Evolutionary conservation across 2,797 vertebrate genomes (phyloP).

Genomic region (Lepidocolaptes lacrymiger): DNA sequence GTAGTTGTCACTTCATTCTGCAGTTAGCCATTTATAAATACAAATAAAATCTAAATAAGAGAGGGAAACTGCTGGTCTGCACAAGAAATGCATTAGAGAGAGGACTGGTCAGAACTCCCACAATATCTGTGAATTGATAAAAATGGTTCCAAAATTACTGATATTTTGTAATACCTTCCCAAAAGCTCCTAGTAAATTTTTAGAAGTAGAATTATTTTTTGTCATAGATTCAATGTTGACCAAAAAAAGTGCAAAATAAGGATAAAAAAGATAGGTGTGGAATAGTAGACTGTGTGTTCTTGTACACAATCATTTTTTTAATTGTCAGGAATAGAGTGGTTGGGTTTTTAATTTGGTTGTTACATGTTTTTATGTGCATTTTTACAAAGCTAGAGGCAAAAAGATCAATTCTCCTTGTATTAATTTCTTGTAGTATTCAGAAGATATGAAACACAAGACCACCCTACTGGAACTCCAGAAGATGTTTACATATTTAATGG

Average conservation of each 20-base stretch:
- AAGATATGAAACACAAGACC: conserved; percentile 99
- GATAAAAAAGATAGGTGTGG: background rate
- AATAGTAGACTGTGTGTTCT: background rate
- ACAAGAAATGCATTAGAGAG: too few relatives aligned
- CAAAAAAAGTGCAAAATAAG: background rate
- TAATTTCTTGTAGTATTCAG: conserved; percentile 85
- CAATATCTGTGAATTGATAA: too few relatives aligned
- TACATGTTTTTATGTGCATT: background rate
- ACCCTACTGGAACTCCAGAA: conserved; percentile 97
- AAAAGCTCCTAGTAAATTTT: too few relatives aligned
- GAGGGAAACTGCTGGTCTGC: too few relatives aligned
- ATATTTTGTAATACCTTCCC: too few relatives aligned
- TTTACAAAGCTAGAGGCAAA: background rate
- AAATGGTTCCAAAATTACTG: too few relatives aligned
- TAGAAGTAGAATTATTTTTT: too few relatives aligned
- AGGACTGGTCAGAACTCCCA: too few relatives aligned
- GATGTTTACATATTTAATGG: conserved; percentile 99
- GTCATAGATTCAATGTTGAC: background rate
- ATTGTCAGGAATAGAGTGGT: background rate
- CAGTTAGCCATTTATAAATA: too few relatives aligned
- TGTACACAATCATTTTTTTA: background rate
- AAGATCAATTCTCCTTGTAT: background rate
- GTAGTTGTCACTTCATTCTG: too few relatives aligned
- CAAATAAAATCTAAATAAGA: too few relatives aligned
- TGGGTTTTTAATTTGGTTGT: rapidly evolving